Evolutionary conservation across 2,113 vertebrate genomes (phyloP).

Genomic region (Petaurus breviceps): DNA sequence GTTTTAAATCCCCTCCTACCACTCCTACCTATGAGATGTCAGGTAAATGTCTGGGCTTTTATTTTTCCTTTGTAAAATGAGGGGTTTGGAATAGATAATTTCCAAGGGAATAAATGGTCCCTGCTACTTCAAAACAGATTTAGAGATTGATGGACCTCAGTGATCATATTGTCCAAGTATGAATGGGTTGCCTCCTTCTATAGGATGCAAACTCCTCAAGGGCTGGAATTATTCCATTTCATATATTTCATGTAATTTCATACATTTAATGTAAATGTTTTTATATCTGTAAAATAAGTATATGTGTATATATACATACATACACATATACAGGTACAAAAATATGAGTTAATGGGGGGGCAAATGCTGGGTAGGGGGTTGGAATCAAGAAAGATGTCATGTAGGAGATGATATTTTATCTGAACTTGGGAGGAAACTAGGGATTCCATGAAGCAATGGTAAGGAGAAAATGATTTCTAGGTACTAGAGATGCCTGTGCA

Average conservation of each 20-base stretch:
- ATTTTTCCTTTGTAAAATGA: background rate
- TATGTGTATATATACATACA: background rate
- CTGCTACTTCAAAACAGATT: background rate
- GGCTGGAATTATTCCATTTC: too few relatives aligned
- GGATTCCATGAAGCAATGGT: too few relatives aligned
- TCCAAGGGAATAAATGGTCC: background rate
- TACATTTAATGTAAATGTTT: too few relatives aligned
- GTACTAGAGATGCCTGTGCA: background rate
- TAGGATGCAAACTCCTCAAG: too few relatives aligned
- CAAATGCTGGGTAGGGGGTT: background rate
- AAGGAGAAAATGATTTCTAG: background rate
- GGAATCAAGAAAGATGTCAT: background rate
- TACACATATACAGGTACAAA: background rate
- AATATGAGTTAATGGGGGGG: background rate
- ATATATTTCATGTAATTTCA: too few relatives aligned
- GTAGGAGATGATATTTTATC: background rate
- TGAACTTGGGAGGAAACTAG: background rate
- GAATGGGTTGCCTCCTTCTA: background rate
- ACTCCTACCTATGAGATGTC: background rate
- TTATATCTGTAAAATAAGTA: background rate
- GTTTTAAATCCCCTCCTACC: background rate
- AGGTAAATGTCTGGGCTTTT: background rate
- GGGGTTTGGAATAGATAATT: background rate
- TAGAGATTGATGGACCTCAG: background rate
- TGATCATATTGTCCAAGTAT: background rate